Base-by-base conservation (phyloP, 92 coral and sea anemone species). In the Siderastrea radians region DNA sequence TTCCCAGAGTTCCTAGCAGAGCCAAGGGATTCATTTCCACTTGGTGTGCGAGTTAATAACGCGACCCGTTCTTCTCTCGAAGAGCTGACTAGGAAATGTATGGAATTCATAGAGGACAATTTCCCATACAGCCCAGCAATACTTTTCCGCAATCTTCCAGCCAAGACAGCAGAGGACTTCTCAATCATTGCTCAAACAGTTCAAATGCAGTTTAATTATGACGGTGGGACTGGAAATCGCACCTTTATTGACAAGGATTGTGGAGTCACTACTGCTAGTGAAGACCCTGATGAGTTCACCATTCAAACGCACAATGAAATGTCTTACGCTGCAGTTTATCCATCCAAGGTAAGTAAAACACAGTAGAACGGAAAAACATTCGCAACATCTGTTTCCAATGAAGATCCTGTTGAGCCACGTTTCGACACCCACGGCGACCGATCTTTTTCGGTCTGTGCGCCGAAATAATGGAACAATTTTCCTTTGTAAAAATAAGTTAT, bases 281-380 rank as follows among this genome's bases (percentile, higher is more conserved):
- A 81, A 26, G 90, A 90, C 17, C 94, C 94, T 43, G 72, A 75
- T 2, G 82, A 72, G 45, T 77, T 71, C 69, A 81, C 89, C 2
- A 93, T 93, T 45, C 94, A 93, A 58, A 80, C 87, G 7, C 96
- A 93, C 75, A 93, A 90, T 63, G 96, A 93, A 44, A 57, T 93
- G 87, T 70, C 96, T 0, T 93, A 71, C 53, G 68, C 65, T 7
- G 17, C 57, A 8, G 57, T 75, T 5, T 90, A 61, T 72, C 96
- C 96, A 1, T 54, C 59, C 54, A 93, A 90, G 88, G 93, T 93
- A 85, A 49, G 71, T 5, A 38, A 13, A 67, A 73, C 60, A 6
- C 82, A 47, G 83, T 43, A 26, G 38, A 26, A 26, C 38, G 38
- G 38, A 26, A 26, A 26, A 26, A 26, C 38, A 0, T 26, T 26